These are phyloP conservation scores for Leuciscus waleckii DNA, from an alignment of 2,797 vertebrate species.

Conservation along the genomic window DNA sequence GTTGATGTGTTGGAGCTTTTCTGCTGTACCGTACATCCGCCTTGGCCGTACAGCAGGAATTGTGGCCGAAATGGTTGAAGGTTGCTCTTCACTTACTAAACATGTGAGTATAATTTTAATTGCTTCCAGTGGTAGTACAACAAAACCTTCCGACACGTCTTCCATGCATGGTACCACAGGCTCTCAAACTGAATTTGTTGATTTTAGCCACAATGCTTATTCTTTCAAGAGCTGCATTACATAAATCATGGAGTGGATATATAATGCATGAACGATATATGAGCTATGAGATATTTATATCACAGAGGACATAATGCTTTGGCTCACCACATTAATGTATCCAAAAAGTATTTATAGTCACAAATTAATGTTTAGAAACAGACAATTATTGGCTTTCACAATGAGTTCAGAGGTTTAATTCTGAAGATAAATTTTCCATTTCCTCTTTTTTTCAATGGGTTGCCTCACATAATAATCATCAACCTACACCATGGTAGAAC, in stretches of 20 bases:
- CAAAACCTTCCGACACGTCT: conserved; percentile 11
- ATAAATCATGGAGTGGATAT: conserved; percentile 45
- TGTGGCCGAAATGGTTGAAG: not conserved
- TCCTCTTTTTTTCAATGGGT: not conserved
- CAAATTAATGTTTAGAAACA: conserved; percentile 48
- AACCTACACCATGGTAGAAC: not conserved
- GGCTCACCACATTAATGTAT: conserved; percentile 33
- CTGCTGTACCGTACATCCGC: too few species aligned
- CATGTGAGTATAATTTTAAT: conserved; percentile 8
- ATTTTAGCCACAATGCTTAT: conserved; percentile 43
- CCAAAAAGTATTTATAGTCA: conserved; percentile 19
- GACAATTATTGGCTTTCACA: conserved; percentile 40
- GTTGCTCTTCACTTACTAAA: conserved; percentile 10
- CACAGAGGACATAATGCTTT: conserved; percentile 36
- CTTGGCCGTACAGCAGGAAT: too few species aligned
- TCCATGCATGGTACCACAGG: not conserved
- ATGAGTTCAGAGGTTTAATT: conserved; percentile 39
- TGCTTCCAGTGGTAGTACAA: conserved; percentile 2
- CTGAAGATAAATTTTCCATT: not conserved
- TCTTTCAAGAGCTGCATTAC: conserved; percentile 36
- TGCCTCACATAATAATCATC: conserved; percentile 1
- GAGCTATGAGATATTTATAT: conserved; percentile 46
- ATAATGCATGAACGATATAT: conserved; percentile 51
- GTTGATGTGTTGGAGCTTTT: too few species aligned
- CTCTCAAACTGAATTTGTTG: conserved; percentile 39